Conservation (phyloP, 35 echinoderm and acorn worm species). For the Eucidaris tribuloides region DNA sequence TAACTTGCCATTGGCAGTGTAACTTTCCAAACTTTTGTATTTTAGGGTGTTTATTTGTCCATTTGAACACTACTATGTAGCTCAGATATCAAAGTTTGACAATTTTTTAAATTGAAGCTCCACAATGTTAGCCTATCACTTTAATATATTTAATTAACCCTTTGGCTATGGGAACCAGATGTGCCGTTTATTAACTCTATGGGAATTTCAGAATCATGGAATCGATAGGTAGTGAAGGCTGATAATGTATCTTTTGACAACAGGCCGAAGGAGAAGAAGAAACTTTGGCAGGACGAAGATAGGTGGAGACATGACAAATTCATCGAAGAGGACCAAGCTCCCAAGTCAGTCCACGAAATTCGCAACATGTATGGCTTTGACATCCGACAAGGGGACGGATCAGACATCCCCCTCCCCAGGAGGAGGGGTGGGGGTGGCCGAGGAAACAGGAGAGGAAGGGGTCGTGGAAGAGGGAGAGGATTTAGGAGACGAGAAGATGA, state of each 20-base stretch:
- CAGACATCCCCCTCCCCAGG: background rate
- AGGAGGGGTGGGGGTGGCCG: background rate
- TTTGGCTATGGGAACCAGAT: too few species aligned
- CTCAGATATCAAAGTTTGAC: too few species aligned
- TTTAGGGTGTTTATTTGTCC: too few species aligned
- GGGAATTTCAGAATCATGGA: too few species aligned
- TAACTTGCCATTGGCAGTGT: too few species aligned
- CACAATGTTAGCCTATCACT: too few species aligned
- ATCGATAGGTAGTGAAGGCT: too few species aligned
- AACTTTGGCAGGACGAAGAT: slow-evolving; percentile 8
- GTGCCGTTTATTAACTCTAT: too few species aligned
- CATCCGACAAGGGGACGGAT: background rate
- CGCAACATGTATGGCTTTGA: slow-evolving; percentile 3
- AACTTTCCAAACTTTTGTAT: too few species aligned
- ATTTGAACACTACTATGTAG: too few species aligned
- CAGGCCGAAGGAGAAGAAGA: slow-evolving; percentile 13
- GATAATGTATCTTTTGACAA: background rate
- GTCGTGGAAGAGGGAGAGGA: background rate
- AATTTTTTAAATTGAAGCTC: too few species aligned
- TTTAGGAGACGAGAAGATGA: background rate
- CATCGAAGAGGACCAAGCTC: background rate
- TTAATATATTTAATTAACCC: too few species aligned
- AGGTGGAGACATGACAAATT: background rate
- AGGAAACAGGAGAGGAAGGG: slow-evolving; percentile 1
- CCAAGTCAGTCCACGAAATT: slow-evolving; percentile 6